phyloP scores from a whole-genome alignment of 1,140 invertebrate genomes.

The Limonius californicus region DNA sequence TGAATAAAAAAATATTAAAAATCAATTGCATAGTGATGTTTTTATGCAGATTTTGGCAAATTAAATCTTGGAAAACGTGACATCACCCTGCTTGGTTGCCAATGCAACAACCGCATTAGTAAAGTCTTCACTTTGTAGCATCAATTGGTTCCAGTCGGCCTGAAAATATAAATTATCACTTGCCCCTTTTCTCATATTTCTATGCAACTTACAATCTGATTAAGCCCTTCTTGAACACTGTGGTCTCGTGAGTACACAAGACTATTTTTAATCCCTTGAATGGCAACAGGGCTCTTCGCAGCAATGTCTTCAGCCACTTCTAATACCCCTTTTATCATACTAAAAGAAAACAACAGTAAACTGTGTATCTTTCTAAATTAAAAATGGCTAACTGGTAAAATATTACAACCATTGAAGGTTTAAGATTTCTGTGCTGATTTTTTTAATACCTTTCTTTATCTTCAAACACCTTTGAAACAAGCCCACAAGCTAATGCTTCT shows the following conservation, averaged over 20 bases:
- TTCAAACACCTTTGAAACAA: slow-evolving; percentile 72
- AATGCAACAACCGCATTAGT: slow-evolving; percentile 71
- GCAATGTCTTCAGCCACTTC: slow-evolving; percentile 77
- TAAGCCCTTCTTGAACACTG: slow-evolving; percentile 75
- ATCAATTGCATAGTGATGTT: too few relatives aligned
- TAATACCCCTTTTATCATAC: slow-evolving; percentile 67
- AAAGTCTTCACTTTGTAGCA: slow-evolving; percentile 91
- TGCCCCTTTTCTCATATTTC: neutral
- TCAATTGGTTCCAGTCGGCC: slow-evolving; percentile 73
- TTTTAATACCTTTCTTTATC: slow-evolving; percentile 67
- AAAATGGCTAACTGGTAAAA: too few relatives aligned
- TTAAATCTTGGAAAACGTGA: too few relatives aligned
- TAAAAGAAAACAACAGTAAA: too few relatives aligned
- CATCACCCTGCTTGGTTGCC: slow-evolving; percentile 65
- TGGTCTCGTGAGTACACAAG: slow-evolving; percentile 87
- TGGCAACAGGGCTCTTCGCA: slow-evolving; percentile 88
- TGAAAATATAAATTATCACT: slow-evolving; percentile 48
- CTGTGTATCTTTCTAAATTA: too few relatives aligned
- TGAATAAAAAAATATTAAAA: too few relatives aligned
- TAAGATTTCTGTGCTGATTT: too few relatives aligned
- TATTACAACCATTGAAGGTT: too few relatives aligned
- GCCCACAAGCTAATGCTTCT: slow-evolving; percentile 74
- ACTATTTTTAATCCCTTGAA: slow-evolving; percentile 83
- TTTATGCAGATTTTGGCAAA: too few relatives aligned
- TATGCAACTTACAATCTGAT: slow-evolving; percentile 74